Percentiles rank a stretch among this genome's conserved stretches.
These are phyloP conservation scores for Eumaeus atala DNA, from an alignment of 1,140 invertebrate genomes.

Conservation along the genomic window DNA sequence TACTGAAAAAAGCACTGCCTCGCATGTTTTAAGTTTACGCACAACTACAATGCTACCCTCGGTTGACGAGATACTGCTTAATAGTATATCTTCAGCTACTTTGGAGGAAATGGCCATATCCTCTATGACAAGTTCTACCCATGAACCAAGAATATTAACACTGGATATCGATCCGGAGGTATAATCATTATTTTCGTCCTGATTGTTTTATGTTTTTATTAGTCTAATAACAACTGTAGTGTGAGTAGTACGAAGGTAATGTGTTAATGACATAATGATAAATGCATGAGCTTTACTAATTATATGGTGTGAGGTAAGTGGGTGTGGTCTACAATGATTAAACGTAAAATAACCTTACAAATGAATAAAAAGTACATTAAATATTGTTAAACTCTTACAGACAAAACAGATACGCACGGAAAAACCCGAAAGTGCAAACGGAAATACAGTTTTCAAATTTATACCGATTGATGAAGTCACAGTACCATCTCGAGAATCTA, in stretches of 20 bases:
- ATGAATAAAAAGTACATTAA: too few species aligned
- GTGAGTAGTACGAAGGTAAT: too few species aligned
- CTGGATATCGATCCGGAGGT: constrained; percentile 75
- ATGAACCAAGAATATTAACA: constrained; percentile 73
- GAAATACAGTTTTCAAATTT: constrained; percentile 65
- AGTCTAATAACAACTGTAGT: background rate
- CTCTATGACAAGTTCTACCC: constrained; percentile 69
- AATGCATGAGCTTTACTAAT: constrained; percentile 19
- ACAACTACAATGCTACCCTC: constrained; percentile 73
- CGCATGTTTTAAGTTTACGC: constrained; percentile 74
- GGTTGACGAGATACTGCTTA: constrained; percentile 72
- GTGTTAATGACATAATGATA: too few species aligned
- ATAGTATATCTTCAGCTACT: constrained; percentile 72
- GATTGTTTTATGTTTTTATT: constrained; percentile 4
- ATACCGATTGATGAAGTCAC: constrained; percentile 69
- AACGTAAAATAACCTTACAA: too few species aligned
- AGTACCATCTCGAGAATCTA: constrained; percentile 49
- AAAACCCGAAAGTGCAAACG: constrained; percentile 55
- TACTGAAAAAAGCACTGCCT: constrained; percentile 72
- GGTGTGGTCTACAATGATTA: constrained; percentile 27
- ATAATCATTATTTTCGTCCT: constrained; percentile 53
- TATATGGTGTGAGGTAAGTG: constrained; percentile 34
- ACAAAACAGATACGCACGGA: constrained; percentile 72
- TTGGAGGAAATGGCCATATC: constrained; percentile 71
- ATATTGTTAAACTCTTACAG: constrained; percentile 49